Conservation (phyloP, 2,888 invertebrate genomes). For the Melanargia galathea region DNA sequence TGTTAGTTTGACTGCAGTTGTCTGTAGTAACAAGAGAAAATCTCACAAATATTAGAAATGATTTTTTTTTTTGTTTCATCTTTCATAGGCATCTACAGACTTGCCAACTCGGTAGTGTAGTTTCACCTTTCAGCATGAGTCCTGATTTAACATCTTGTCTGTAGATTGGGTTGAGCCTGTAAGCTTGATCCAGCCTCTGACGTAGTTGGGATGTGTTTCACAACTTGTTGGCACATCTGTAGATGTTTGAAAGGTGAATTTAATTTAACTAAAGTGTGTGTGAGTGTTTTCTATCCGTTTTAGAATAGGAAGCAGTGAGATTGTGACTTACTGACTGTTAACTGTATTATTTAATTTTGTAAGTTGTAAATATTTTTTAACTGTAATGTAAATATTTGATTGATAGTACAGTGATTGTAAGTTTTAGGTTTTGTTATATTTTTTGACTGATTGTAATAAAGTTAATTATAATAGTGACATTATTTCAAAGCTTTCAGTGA, state of each 20-base stretch:
- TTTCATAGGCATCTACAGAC: slow-evolving; percentile 8
- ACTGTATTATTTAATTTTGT: slow-evolving; percentile 54
- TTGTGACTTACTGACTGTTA: slow-evolving; percentile 45
- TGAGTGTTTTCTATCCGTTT: slow-evolving; percentile 61
- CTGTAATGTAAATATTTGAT: slow-evolving; percentile 65
- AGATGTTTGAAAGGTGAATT: slow-evolving; percentile 14
- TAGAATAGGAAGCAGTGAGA: slow-evolving; percentile 59
- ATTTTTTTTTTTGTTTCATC: slow-evolving; percentile 1
- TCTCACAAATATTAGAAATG: slow-evolving; percentile 21
- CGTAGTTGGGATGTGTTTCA: background rate
- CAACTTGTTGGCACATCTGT: slow-evolving; percentile 1
- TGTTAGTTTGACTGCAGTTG: background rate
- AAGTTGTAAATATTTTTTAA: slow-evolving; percentile 72
- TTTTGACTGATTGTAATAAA: slow-evolving; percentile 23
- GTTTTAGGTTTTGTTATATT: slow-evolving; percentile 58
- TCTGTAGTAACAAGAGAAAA: slow-evolving; percentile 15
- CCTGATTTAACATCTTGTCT: background rate
- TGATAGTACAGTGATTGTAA: slow-evolving; percentile 67
- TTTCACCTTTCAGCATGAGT: background rate
- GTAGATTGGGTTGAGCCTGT: background rate
- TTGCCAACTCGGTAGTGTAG: background rate
- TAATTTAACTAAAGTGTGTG: slow-evolving; percentile 28
- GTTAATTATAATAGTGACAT: slow-evolving; percentile 46
- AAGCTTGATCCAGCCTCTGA: background rate
- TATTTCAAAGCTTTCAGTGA: slow-evolving; percentile 41